These are phyloP conservation scores for Gallinago jamesoni DNA, from an alignment of 2,113 vertebrate species.

Conservation along the genomic window DNA sequence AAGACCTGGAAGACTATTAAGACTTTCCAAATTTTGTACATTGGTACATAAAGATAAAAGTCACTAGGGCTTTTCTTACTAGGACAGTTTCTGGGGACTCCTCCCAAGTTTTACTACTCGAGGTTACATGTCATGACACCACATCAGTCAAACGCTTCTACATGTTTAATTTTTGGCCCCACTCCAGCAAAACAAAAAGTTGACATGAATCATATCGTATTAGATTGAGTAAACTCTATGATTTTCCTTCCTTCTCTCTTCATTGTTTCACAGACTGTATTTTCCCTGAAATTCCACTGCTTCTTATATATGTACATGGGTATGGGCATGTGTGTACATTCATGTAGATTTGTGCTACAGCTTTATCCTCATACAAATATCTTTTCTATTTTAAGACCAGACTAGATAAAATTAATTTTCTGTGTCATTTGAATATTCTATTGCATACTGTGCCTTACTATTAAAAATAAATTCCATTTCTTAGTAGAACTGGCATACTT, in stretches of 20 bases:
- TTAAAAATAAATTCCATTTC: background rate
- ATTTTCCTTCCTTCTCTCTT: background rate
- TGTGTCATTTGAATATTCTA: background rate
- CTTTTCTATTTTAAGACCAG: background rate
- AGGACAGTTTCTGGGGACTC: background rate
- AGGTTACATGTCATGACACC: background rate
- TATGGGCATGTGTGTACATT: accelerated
- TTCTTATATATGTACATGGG: background rate
- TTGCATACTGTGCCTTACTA: background rate
- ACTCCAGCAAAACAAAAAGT: background rate
- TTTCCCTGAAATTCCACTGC: background rate
- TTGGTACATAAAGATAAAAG: background rate
- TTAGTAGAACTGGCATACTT: background rate
- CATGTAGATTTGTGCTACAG: background rate
- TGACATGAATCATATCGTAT: background rate
- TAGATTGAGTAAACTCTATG: background rate
- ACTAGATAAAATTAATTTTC: background rate
- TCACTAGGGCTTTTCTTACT: background rate
- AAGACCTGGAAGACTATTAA: background rate
- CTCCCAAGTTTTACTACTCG: background rate
- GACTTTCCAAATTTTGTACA: background rate
- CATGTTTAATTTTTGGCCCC: background rate
- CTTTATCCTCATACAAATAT: background rate
- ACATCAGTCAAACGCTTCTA: background rate
- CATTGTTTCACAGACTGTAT: background rate